Conservation (phyloP, 2,888 invertebrate genomes). For the Zaprionus lineosus region DNA sequence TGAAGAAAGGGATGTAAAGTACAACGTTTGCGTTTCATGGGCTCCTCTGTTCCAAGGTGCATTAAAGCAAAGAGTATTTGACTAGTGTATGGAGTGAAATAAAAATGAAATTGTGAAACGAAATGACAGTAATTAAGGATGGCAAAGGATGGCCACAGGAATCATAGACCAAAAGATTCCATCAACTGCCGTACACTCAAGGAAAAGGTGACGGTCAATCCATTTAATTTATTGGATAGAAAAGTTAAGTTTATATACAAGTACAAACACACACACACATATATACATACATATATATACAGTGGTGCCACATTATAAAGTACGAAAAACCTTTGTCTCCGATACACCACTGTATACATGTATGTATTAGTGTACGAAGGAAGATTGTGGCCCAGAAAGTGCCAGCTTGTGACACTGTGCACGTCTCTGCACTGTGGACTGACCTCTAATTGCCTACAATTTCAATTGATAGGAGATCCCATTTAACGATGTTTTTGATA, state of each 20-base stretch:
- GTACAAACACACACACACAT: too few relatives aligned
- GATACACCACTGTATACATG: too few relatives aligned
- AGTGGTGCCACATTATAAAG: too few relatives aligned
- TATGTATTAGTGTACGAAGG: too few relatives aligned
- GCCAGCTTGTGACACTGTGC: neutral
- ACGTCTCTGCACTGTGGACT: neutral
- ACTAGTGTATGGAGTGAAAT: constrained; percentile 8
- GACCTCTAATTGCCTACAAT: constrained; percentile 47
- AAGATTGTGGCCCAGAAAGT: too few relatives aligned
- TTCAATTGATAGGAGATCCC: constrained; percentile 31
- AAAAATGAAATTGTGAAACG: constrained; percentile 17
- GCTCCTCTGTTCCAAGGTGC: constrained; percentile 21
- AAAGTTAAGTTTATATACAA: too few relatives aligned
- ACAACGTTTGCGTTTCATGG: constrained; percentile 30
- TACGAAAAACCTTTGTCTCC: too few relatives aligned
- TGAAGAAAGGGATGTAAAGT: constrained; percentile 35
- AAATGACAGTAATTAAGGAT: neutral
- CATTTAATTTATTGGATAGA: too few relatives aligned
- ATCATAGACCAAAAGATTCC: neutral
- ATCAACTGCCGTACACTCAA: too few relatives aligned
- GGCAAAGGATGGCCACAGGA: neutral
- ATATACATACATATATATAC: too few relatives aligned
- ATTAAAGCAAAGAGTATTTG: constrained; percentile 34
- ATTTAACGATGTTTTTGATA: constrained; percentile 34
- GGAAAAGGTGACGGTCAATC: too few relatives aligned